These are phyloP conservation scores for Parotocinclus haroldoi DNA, from an alignment of 2,797 vertebrate species.

Conservation along the genomic window DNA sequence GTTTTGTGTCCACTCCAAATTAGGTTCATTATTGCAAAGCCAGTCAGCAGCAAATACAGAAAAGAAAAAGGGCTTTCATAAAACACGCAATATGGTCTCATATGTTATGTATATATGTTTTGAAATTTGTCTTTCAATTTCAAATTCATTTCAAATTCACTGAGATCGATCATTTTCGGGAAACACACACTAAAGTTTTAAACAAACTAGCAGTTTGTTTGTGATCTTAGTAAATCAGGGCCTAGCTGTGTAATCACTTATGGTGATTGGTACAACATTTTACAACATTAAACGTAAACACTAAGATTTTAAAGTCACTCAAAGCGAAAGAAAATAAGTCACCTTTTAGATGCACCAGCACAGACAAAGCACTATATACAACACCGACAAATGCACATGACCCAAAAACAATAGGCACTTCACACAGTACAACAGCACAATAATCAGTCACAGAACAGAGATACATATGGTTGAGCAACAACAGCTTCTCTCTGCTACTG, in stretches of 20 bases:
- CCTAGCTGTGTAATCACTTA: not conserved
- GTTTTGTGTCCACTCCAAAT: no score
- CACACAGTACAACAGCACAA: constrained; percentile 64
- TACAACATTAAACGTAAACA: constrained; percentile 64
- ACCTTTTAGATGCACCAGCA: constrained; percentile 68
- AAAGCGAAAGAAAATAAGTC: constrained; percentile 33
- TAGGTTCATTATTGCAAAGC: no score
- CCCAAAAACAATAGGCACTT: constrained; percentile 45
- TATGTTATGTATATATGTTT: no score
- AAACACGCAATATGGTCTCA: no score
- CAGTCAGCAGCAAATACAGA: no score
- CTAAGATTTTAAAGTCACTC: constrained; percentile 66
- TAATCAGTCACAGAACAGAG: constrained; percentile 74
- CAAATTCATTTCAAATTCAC: no score
- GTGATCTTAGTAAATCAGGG: not conserved
- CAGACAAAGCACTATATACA: constrained; percentile 72
- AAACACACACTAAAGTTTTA: not conserved
- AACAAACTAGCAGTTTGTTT: no score
- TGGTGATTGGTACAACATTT: constrained; percentile 58
- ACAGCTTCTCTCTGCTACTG: constrained; percentile 69
- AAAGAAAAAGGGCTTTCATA: no score
- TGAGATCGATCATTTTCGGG: no score
- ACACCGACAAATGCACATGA: constrained; percentile 59
- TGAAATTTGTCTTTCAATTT: no score
- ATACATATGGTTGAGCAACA: constrained; percentile 77